Evolutionary conservation across 1,140 invertebrate species (phyloP).

Genomic region (Drosophila sp.): DNA sequence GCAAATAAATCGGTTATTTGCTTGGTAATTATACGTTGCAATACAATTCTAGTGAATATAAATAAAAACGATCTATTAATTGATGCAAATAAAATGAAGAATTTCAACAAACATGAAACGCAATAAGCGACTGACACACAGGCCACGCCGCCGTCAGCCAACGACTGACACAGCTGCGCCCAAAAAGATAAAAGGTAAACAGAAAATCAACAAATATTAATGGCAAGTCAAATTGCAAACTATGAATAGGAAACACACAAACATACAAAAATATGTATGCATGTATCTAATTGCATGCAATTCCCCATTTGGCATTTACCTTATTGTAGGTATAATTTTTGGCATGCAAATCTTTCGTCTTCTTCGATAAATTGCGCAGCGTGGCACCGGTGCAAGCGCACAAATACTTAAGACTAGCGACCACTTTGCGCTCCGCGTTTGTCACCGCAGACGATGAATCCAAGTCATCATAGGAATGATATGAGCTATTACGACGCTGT

Average conservation of each 20-base stretch:
- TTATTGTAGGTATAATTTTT: slow-evolving; percentile 81
- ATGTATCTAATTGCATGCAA: slow-evolving; percentile 21
- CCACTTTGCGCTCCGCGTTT: slow-evolving; percentile 75
- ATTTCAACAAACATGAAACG: slow-evolving; percentile 48
- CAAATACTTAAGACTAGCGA: slow-evolving; percentile 77
- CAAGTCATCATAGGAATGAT: slow-evolving; percentile 78
- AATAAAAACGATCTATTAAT: slow-evolving; percentile 36
- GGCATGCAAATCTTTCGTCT: slow-evolving; percentile 81
- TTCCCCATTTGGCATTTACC: slow-evolving; percentile 60
- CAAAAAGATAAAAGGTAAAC: slow-evolving; percentile 32
- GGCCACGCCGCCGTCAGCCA: slow-evolving; percentile 10
- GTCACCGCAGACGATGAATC: slow-evolving; percentile 66
- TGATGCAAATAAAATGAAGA: slow-evolving; percentile 48
- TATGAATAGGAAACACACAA: background rate
- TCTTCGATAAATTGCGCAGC: slow-evolving; percentile 78
- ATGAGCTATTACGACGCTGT: slow-evolving; percentile 70
- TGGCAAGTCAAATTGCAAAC: slow-evolving; percentile 17
- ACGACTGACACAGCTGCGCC: slow-evolving; percentile 27
- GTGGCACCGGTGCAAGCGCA: slow-evolving; percentile 81
- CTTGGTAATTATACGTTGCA: too few species aligned
- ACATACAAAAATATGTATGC: background rate
- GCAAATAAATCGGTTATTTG: too few species aligned
- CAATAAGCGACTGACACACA: background rate
- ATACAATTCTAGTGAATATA: slow-evolving; percentile 35
- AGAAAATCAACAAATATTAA: slow-evolving; percentile 32